phyloP scores from a whole-genome alignment of 2,888 invertebrate species.

The Pherbina coryleti region DNA sequence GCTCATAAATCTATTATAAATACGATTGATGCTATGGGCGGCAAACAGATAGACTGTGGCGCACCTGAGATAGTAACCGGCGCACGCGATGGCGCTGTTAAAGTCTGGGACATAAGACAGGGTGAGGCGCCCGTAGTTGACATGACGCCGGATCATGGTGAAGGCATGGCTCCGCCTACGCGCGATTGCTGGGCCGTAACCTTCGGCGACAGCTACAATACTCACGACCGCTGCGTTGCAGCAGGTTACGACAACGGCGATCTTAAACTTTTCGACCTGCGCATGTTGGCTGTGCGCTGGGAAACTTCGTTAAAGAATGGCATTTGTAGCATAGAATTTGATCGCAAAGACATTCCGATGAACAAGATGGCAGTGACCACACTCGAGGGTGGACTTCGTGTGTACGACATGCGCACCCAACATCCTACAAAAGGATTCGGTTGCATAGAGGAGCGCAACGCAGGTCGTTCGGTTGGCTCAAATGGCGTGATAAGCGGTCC shows the following conservation, averaged over 20 bases:
- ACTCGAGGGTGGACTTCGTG: conserved; percentile 89
- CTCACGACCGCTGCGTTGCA: conserved; percentile 85
- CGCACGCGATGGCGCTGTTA: conserved; percentile 92
- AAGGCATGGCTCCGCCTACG: conserved; percentile 71
- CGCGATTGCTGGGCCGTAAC: conserved; percentile 95
- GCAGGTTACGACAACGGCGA: conserved; percentile 98
- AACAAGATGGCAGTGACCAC: conserved; percentile 94
- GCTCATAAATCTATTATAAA: conserved; percentile 91
- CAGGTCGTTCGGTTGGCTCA: conserved; percentile 68
- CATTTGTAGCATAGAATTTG: conserved; percentile 89
- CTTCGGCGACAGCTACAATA: conserved; percentile 92
- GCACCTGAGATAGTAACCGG: conserved; percentile 97
- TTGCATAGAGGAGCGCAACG: conserved; percentile 71
- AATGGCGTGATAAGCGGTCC: conserved; percentile 73
- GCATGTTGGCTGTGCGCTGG: conserved; percentile 87
- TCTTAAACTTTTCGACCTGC: conserved; percentile 91
- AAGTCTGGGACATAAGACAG: conserved; percentile 96
- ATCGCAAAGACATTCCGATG: conserved; percentile 93
- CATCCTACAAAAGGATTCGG: conserved; percentile 90
- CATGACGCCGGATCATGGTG: conserved; percentile 71
- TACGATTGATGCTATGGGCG: conserved; percentile 91
- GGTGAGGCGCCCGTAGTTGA: conserved; percentile 89
- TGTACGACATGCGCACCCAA: conserved; percentile 90
- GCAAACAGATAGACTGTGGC: conserved; percentile 84
- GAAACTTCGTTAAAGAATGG: conserved; percentile 94